Percentiles rank a stretch among this genome's conserved stretches.
Evolutionary conservation across 2,797 vertebrate genomes (phyloP).

Genomic region (Chromis chromis): DNA sequence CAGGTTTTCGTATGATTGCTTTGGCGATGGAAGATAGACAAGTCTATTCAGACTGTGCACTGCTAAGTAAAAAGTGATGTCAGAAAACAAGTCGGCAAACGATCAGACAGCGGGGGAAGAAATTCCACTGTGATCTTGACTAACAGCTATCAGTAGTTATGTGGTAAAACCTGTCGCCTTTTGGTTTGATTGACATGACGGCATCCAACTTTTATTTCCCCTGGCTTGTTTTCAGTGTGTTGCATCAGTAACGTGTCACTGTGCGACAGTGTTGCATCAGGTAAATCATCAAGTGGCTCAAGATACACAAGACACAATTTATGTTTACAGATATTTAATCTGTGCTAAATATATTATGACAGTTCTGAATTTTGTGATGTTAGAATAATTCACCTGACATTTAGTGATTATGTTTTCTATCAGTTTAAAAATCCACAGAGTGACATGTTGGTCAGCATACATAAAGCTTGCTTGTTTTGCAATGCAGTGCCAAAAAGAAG

Average conservation of each 20-base stretch:
- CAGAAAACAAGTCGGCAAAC: constrained; percentile 6
- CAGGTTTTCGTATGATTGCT: constrained; percentile 40
- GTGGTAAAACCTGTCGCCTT: not conserved
- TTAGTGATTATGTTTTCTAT: not conserved
- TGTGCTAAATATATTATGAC: constrained; percentile 8
- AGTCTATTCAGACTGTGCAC: constrained; percentile 10
- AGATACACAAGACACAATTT: not conserved
- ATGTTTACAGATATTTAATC: not conserved
- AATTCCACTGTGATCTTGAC: not conserved
- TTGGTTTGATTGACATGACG: not conserved
- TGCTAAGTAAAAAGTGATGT: constrained; percentile 22
- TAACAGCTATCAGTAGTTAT: not conserved
- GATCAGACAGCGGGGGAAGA: not conserved
- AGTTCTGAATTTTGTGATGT: not conserved
- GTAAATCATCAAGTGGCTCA: not conserved
- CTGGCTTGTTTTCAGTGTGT: not conserved
- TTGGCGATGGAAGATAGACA: constrained; percentile 35
- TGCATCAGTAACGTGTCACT: not conserved
- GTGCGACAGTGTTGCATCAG: not conserved
- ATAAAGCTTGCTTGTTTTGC: no score
- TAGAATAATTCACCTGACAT: not conserved
- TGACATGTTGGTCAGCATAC: no score
- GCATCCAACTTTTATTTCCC: not conserved
- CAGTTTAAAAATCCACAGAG: no score
- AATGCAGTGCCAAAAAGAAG: no score